Base-by-base conservation (phyloP, 1,140 invertebrate genomes). In the Tachypleus tridentatus region DNA sequence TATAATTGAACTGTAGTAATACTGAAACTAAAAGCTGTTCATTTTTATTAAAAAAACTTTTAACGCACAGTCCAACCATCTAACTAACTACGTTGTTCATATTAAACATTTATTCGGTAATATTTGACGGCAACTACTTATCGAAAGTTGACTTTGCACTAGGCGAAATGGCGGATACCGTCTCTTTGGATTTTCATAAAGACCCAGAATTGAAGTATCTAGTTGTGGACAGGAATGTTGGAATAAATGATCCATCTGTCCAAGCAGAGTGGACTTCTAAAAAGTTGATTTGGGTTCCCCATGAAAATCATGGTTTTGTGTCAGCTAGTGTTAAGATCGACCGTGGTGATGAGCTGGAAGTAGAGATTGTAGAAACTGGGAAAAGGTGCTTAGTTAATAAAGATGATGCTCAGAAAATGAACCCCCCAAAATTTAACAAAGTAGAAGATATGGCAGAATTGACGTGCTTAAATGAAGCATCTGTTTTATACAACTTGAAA, bases 341-440 rank as follows among this genome's bases (percentile, higher is more conserved):
- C 78, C 83, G 84, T 70, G 91, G 91, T 69, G 95, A 98, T 79
- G 93, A 97, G 78, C 88, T 97, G 67, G 93, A 98, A 77, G 94
- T 99, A 64, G 94, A 98, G 80, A 83, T 98, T 68, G 87, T 89
- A 70, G 97, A 99, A 79, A 95, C 92, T 72, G 92, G 94, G 70
- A 98, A 98, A 80, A 82, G 86, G 72, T 83, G 86, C 64, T 80
- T 86, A 72, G 89, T 98, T 65, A 84, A 86, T 67, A 91, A 91
- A 77, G 96, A 99, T 82, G 96, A 98, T 78, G 93, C 97, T 73
- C 97, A 99, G 78, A 99, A 99, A 82, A 99, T 99, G 96, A 99
- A 99, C 80, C 97, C 97, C 62, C 97, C 97, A 53, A 98, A 99
- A 81, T 99, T 98, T 81, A 93, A 96, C 80, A 99, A 99, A 82